These are phyloP conservation scores for Guaruba guarouba DNA, from an alignment of 2,113 vertebrate genomes.

Conservation along the genomic window DNA sequence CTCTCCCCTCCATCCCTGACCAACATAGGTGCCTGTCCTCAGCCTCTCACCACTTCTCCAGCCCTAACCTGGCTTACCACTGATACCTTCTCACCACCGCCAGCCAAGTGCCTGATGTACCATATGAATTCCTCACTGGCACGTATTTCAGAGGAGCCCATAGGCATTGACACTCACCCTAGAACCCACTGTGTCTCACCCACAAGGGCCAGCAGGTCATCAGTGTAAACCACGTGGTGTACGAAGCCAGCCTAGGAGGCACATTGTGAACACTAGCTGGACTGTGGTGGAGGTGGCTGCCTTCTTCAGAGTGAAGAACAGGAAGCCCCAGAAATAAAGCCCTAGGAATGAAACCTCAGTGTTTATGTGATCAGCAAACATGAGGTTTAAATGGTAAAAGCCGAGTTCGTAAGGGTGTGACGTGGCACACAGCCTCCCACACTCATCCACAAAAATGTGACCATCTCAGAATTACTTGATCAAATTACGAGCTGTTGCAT, in stretches of 20 bases:
- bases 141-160: not conserved
- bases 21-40: not conserved
- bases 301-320: not conserved
- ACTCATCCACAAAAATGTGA: slow-evolving; percentile 14
- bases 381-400: not conserved
- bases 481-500: not conserved
- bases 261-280: not conserved
- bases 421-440: not conserved
- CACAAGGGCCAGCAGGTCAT: not conserved
- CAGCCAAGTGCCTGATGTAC: not conserved
- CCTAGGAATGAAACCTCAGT: not conserved
- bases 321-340: not conserved
- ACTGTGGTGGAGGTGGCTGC: not conserved
- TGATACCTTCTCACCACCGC: not conserved
- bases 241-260: not conserved
- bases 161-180: not conserved
- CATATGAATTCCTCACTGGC: not conserved
- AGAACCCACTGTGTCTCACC: not conserved
- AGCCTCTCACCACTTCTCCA: not conserved
- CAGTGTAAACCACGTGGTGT: not conserved
- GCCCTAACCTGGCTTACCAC: not conserved
- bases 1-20: not conserved
- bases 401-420: not conserved
- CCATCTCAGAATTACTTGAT: not conserved
- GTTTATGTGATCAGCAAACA: not conserved